Base-by-base conservation (phyloP, 2,797 vertebrate genomes). In the Phoxinus dragarum region DNA sequence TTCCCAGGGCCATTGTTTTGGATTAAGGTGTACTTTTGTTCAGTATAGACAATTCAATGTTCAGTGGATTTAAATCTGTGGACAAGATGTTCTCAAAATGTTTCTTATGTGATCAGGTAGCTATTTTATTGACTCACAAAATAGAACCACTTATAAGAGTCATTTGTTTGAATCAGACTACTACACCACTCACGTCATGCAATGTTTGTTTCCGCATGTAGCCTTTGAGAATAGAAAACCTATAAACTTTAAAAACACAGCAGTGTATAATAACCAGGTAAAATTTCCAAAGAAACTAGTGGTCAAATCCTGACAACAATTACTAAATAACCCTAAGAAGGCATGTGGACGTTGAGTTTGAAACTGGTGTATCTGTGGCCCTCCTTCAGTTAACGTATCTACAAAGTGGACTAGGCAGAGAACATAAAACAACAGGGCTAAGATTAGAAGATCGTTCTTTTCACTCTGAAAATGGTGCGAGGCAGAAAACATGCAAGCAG, bases 61-160 rank as follows among this genome's bases (percentile, higher is more conserved):
- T 90, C 88, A 86, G 61, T 92, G 89, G 88, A 91, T 92, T 94
- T 92, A 92, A 92, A 93, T 93, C 88, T 80, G 40, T 67, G 61
- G 44, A 86, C 66, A 44, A 75, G 52, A 84, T 88, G 84, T 90
- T 92, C 79, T 86, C 83, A 72, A 90, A 82, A 80, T 21, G 16
- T 52, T 52, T 19, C 4, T 49, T 9, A 34, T 74, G 44, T 10
- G 5, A 3, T 74, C 44, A 9, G 12, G 27, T 52, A 11, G 27
- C 27, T 52, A 34, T 0, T 7, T 47, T 73, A 38, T 8, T 34
- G 8, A 52, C 47, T 19, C 17, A 75, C 47, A 54, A 74, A 34
- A 52, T 36, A 11, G 2, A 75, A 75, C 47, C 19, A 36, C 47
- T 49, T 6, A 2, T 14, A 14, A 74, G 19, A 75, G 19, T 54